phyloP scores from a whole-genome alignment of 2,113 vertebrate genomes.

The Triplophysa dalaica region DNA sequence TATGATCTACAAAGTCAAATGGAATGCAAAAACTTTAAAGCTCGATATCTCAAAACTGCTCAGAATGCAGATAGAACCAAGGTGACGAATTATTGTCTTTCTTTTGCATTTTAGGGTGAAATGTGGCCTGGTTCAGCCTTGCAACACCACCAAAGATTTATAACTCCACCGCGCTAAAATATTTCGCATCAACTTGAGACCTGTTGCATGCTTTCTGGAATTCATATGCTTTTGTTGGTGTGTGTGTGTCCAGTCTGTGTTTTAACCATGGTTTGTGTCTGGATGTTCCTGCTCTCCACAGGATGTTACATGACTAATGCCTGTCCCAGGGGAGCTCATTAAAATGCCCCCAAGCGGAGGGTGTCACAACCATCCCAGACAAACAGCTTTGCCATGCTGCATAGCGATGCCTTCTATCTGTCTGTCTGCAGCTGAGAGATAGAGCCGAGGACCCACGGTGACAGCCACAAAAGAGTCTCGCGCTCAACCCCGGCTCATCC shows the following conservation, averaged over 20 bases:
- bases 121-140: not conserved
- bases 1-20: too few relatives aligned
- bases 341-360: slow-evolving; percentile 61
- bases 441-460: slow-evolving; percentile 17
- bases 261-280: slow-evolving; percentile 30
- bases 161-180: not conserved
- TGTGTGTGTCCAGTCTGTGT: slow-evolving; percentile 25
- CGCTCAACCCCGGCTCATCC: slow-evolving; percentile 37
- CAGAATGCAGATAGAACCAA: too few relatives aligned
- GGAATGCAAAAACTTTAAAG: too few relatives aligned
- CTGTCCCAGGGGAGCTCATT: slow-evolving; percentile 72
- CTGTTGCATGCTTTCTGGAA: slow-evolving; percentile 3
- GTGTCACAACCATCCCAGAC: slow-evolving; percentile 69
- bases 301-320: slow-evolving; percentile 58
- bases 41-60: too few relatives aligned
- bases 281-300: slow-evolving; percentile 53
- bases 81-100: not conserved
- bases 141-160: not conserved
- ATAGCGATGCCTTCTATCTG: slow-evolving; percentile 67
- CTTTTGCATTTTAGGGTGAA: not conserved
- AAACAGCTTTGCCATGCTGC: slow-evolving; percentile 64
- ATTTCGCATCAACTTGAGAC: not conserved
- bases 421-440: slow-evolving; percentile 58
- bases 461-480: slow-evolving; percentile 35
- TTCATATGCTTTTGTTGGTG: not conserved